Percentiles rank a stretch among this genome's conserved stretches.
Conservation (phyloP, 2,797 vertebrate species). For the Myotis myotis region DNA sequence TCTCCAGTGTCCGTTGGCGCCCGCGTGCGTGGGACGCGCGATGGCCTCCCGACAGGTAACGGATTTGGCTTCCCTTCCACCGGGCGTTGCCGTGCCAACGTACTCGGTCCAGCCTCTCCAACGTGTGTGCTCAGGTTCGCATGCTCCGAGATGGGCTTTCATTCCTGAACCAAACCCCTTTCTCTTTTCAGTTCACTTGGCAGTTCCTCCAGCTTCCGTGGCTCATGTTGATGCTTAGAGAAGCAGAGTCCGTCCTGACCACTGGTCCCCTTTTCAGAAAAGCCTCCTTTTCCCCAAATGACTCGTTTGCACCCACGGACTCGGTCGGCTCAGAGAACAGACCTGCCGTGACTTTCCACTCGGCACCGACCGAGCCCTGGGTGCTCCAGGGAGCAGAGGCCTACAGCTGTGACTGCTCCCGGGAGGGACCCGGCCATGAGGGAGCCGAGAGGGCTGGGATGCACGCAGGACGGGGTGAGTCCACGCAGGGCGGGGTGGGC, state of each 20-base stretch:
- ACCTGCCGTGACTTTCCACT: slow-evolving; percentile 18
- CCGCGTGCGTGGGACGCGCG: neutral
- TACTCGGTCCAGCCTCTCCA: neutral
- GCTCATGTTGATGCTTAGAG: slow-evolving; percentile 27
- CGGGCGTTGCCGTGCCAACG: neutral
- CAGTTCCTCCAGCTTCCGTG: slow-evolving; percentile 8
- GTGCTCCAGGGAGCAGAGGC: neutral
- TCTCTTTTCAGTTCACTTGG: neutral
- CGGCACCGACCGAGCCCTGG: neutral
- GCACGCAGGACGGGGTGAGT: no score
- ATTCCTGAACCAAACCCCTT: neutral
- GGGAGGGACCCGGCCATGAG: neutral
- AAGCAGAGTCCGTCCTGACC: neutral
- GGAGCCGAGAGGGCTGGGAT: neutral
- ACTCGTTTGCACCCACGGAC: neutral
- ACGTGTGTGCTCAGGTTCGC: neutral
- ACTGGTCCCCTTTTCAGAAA: neutral
- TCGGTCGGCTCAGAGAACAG: neutral
- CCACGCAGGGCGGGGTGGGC: no score
- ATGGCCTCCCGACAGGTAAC: neutral
- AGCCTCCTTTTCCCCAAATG: neutral
- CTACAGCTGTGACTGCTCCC: neutral
- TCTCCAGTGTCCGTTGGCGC: neutral
- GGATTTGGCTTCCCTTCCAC: neutral
- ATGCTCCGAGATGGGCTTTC: slow-evolving; percentile 28